These are phyloP conservation scores for Xestia ashworthii DNA, from an alignment of 2,888 invertebrate species.

Conservation along the genomic window DNA sequence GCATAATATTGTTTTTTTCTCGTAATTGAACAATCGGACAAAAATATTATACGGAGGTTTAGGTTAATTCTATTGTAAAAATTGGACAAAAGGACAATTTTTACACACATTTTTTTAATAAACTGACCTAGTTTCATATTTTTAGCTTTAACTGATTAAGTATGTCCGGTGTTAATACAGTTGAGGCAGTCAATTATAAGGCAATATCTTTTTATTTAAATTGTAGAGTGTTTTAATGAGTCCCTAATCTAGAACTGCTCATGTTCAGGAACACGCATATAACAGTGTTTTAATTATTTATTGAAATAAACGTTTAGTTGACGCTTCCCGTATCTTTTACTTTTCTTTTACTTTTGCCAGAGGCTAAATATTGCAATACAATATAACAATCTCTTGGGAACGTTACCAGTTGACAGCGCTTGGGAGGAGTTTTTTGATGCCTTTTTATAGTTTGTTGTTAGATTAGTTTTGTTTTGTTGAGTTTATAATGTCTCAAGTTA, in stretches of 20 bases:
- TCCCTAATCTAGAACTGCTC: background rate
- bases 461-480: too few species aligned
- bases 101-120: background rate
- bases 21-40: background rate
- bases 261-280: background rate
- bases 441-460: too few species aligned
- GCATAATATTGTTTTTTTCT: background rate
- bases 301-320: background rate
- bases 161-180: too few species aligned
- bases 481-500: too few species aligned
- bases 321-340: too few species aligned
- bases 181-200: background rate
- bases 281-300: background rate
- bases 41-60: background rate
- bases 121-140: background rate
- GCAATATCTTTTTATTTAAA: background rate
- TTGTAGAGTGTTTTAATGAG: background rate
- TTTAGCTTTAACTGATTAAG: background rate
- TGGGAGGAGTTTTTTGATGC: too few species aligned
- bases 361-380: too few species aligned
- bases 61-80: background rate
- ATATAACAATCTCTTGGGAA: too few species aligned
- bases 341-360: too few species aligned
- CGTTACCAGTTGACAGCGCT: too few species aligned
- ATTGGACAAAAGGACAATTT: background rate